These are phyloP conservation scores for Pteropus alecto DNA, from an alignment of 2,113 vertebrate genomes.

Conservation along the genomic window DNA sequence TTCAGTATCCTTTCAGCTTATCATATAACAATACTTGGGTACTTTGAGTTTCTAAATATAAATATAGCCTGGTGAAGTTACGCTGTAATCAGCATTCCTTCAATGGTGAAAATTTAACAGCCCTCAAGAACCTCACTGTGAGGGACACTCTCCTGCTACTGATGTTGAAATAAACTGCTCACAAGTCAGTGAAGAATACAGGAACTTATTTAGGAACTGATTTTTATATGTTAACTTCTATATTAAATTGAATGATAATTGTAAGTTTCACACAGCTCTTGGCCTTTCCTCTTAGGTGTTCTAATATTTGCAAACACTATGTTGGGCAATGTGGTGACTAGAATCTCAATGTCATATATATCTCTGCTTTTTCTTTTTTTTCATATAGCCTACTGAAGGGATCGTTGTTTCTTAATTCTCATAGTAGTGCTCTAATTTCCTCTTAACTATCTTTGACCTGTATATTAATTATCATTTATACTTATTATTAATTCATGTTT, in stretches of 20 bases:
- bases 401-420: neutral
- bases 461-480: neutral
- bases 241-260: neutral
- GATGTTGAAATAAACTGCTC: neutral
- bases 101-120: neutral
- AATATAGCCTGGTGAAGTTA: neutral
- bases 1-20: neutral
- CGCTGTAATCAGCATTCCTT: neutral
- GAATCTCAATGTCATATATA: neutral
- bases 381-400: neutral
- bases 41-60: neutral
- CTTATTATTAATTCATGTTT: neutral
- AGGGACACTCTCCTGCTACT: neutral
- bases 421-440: neutral
- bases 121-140: neutral
- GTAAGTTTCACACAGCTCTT: neutral
- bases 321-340: neutral
- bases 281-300: neutral
- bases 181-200: neutral
- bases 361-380: neutral
- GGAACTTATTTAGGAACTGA: neutral
- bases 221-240: neutral
- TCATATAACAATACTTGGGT: neutral
- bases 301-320: neutral
- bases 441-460: neutral